Evolutionary conservation across 2,113 vertebrate genomes (phyloP).

Genomic region (Mormyrus lacerda): DNA sequence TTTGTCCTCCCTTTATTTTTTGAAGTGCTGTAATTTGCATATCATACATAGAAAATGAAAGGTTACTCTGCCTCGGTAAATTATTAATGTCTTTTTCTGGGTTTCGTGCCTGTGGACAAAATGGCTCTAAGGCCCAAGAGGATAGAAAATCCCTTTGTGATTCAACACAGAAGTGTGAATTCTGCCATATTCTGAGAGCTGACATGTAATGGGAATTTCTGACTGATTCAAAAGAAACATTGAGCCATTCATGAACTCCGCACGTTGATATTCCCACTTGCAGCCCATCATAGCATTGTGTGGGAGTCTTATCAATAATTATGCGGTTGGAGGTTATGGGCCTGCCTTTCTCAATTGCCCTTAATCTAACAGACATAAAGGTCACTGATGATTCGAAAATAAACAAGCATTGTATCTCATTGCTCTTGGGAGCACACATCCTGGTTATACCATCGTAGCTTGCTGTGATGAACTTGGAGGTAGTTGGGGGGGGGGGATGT

Average conservation of each 20-base stretch:
- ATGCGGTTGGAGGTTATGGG: background rate
- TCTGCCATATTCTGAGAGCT: background rate
- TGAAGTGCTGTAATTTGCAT: slow-evolving; percentile 8
- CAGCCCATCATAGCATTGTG: background rate
- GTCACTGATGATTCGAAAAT: background rate
- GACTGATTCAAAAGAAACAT: background rate
- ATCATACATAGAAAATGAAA: background rate
- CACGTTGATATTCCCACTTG: background rate
- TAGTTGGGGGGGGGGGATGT: background rate
- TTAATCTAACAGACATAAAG: background rate
- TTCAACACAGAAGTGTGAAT: background rate
- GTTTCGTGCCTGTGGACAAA: background rate
- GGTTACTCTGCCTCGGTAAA: background rate
- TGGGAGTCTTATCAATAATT: background rate
- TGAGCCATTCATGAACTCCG: background rate
- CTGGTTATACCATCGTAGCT: background rate
- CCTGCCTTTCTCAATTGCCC: background rate
- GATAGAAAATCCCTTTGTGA: background rate
- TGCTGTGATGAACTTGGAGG: background rate
- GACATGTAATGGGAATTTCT: background rate
- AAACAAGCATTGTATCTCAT: background rate
- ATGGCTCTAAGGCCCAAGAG: background rate
- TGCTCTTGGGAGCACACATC: background rate
- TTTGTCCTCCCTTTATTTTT: background rate
- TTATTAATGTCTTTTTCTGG: slow-evolving; percentile 2